These are phyloP conservation scores for Sceloporus undulatus DNA, from an alignment of 2,113 vertebrate species.

Conservation along the genomic window DNA sequence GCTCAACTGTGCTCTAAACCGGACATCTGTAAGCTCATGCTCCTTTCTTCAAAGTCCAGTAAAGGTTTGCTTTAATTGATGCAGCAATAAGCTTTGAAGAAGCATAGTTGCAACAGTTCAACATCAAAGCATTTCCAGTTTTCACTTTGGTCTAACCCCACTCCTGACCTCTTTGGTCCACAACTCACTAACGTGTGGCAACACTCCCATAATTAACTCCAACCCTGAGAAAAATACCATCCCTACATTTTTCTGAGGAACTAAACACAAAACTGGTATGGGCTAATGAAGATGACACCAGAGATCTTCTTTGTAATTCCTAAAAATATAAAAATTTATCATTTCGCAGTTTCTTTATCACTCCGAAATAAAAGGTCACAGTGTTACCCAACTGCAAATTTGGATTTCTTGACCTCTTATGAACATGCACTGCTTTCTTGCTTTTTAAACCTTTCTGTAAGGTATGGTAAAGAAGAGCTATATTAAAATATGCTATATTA, in stretches of 20 bases:
- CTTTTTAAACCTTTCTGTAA: no score
- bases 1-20: background rate
- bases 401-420: no score
- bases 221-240: background rate
- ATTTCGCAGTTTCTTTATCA: no score
- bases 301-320: no score
- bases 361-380: no score
- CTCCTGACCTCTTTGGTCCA: background rate
- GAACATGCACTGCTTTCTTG: no score
- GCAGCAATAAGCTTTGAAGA: background rate
- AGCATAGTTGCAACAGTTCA: background rate
- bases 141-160: background rate
- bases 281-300: no score
- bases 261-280: background rate
- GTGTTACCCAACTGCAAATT: no score
- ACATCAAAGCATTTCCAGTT: background rate
- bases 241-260: background rate
- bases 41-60: background rate
- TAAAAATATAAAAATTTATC: no score
- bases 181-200: background rate
- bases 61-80: background rate
- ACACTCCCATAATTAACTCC: background rate
- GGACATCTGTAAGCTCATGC: background rate
- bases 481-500: no score
- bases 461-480: no score